Conservation (phyloP, 2,797 vertebrate species). For the Tolypeutes matacus region DNA sequence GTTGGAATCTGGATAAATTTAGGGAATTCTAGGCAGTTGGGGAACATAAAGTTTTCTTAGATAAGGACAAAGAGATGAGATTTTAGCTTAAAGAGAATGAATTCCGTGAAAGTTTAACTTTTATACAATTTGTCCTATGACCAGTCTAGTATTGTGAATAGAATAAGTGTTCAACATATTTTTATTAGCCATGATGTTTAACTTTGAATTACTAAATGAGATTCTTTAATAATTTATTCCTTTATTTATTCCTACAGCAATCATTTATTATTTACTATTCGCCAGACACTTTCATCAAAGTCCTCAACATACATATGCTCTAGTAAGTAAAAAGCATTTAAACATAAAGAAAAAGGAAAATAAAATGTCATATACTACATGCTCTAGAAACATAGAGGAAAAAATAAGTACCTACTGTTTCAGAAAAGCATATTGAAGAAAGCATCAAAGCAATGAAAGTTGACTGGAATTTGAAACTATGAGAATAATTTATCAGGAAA, state of each 20-base stretch:
- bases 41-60: not conserved
- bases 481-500: not conserved
- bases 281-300: not conserved
- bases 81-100: not conserved
- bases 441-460: not conserved
- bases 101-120: not conserved
- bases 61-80: not conserved
- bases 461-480: not conserved
- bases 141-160: not conserved
- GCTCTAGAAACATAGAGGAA: not conserved
- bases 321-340: not conserved
- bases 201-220: not conserved
- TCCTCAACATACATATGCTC: not conserved
- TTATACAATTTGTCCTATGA: not conserved
- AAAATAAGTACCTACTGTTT: not conserved
- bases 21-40: not conserved
- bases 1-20: not conserved
- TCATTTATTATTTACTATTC: not conserved
- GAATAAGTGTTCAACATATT: not conserved
- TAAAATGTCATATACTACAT: not conserved
- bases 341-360: not conserved
- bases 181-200: not conserved
- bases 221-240: not conserved
- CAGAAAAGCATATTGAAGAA: not conserved
- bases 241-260: not conserved